phyloP scores from a whole-genome alignment of 1,140 invertebrate species.

The Trichoplusia ni region DNA sequence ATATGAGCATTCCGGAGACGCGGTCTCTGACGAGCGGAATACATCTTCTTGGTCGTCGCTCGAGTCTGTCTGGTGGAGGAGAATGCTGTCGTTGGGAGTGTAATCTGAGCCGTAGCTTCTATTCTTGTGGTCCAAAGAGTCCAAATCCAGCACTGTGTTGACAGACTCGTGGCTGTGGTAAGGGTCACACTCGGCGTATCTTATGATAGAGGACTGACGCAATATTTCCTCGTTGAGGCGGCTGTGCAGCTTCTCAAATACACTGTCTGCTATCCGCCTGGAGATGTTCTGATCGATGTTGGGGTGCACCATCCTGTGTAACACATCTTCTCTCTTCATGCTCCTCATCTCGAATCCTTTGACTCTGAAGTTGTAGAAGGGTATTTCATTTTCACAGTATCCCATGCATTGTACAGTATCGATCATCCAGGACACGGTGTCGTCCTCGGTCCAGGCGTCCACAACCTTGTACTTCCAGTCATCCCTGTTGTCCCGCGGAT shows the following conservation, averaged over 20 bases:
- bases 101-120: conserved; percentile 57
- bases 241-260: conserved; percentile 76
- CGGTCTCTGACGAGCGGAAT: conserved; percentile 56
- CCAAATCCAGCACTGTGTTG: conserved; percentile 65
- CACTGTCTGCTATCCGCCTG: conserved; percentile 67
- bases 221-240: conserved; percentile 64
- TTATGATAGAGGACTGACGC: conserved; percentile 61
- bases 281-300: conserved; percentile 54
- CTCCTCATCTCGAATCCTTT: conserved; percentile 75
- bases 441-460: conserved; percentile 80
- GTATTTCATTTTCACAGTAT: conserved; percentile 72
- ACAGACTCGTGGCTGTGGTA: conserved; percentile 58
- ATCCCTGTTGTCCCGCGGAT: conserved; percentile 49
- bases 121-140: conserved; percentile 58
- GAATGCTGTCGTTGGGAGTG: conserved; percentile 54
- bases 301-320: conserved; percentile 68
- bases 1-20: conserved; percentile 64
- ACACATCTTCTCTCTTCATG: conserved; percentile 77
- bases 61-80: conserved; percentile 55
- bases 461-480: conserved; percentile 81
- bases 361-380: conserved; percentile 77
- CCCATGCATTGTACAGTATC: conserved; percentile 72
- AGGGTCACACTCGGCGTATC: conserved; percentile 56
- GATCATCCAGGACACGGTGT: conserved; percentile 82
- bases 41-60: conserved; percentile 69